phyloP scores from a whole-genome alignment of 2,888 invertebrate genomes.

The Thyatira batis region DNA sequence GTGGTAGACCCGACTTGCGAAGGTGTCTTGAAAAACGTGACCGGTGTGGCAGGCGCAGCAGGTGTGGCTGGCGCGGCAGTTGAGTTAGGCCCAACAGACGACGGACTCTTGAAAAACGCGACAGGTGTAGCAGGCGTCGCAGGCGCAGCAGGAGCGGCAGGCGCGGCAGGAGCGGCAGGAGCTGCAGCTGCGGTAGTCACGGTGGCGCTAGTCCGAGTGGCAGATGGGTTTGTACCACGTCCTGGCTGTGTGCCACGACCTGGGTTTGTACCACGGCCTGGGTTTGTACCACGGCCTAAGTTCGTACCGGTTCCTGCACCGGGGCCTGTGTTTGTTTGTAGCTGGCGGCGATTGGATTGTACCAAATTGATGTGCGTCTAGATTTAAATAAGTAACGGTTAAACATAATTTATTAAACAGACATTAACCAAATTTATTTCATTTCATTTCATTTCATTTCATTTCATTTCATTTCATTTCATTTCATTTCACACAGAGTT shows the following conservation, averaged over 20 bases:
- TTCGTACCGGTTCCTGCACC: too few species aligned
- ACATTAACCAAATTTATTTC: too few species aligned
- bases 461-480: too few species aligned
- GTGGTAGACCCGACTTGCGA: too few species aligned
- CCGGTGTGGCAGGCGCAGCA: too few species aligned
- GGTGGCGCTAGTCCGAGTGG: conserved; percentile 7
- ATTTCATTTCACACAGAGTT: too few species aligned
- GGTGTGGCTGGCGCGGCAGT: conserved; percentile 4
- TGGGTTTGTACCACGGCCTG: conserved; percentile 9
- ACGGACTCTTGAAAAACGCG: too few species aligned
- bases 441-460: too few species aligned
- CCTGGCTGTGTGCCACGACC: conserved; percentile 8
- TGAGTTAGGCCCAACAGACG: too few species aligned
- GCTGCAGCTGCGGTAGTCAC: conserved; percentile 18
- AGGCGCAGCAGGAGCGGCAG: conserved; percentile 13
- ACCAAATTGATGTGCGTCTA: conserved; percentile 64
- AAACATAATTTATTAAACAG: too few species aligned
- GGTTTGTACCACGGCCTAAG: too few species aligned
- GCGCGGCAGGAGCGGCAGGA: conserved; percentile 8
- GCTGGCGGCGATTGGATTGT: conserved; percentile 40
- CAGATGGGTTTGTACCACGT: conserved; percentile 16
- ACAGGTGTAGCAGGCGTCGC: not conserved
- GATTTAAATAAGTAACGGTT: conserved; percentile 1
- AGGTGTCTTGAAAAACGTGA: too few species aligned
- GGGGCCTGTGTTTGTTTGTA: conserved; percentile 11